Base-by-base conservation (phyloP, 1,140 invertebrate genomes). In the Tetragonula clypearis region DNA sequence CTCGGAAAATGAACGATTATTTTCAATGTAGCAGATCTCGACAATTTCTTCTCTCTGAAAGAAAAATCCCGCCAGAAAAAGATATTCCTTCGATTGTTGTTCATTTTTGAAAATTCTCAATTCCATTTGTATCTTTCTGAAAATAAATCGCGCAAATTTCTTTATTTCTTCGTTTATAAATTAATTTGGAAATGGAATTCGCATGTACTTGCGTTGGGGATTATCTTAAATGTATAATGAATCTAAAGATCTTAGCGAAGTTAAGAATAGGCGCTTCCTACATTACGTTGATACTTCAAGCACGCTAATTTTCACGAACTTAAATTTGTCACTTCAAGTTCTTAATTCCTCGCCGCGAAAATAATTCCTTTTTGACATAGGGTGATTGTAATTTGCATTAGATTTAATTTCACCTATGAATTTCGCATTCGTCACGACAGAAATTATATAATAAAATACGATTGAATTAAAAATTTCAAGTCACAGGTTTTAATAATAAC, bases 141-240 rank as follows among this genome's bases (percentile, higher is more conserved):
- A 17, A 72, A n/a, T 72, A 73, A 8, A 49, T 53, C 26, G 9
- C 9, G 55, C 8, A 73, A 26, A 9, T 73, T 53, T 17, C n/a
- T 1, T 12, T 19, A 6, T 30, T 30, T 26, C 9, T 74, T 30
- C 17, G 11, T 55, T n/a, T 56, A 74, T 74, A 53, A 53, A 23
- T n/a, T 53, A 73, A 17, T 73, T 23, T n/a, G 71, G 8, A 73
- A 73, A 73, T 73, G 71, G 71, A 55, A 53, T 73, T 73, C 71
- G 71, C n/a, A 53, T 73, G 23, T 26, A 73, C 21, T 60, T 11
- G 0, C 11, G 15, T 19, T 73, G 49, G n/a, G 14, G 19, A 55
- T 35, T 53, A 30, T 35, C 74, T 58, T 19, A n/a, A 30, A n/a
- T 65, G 30, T 58, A 41, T 72, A 62, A 30, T n/a, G 41, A 79